Conservation (phyloP, 2,113 vertebrate species). For the Axis porcinus region DNA sequence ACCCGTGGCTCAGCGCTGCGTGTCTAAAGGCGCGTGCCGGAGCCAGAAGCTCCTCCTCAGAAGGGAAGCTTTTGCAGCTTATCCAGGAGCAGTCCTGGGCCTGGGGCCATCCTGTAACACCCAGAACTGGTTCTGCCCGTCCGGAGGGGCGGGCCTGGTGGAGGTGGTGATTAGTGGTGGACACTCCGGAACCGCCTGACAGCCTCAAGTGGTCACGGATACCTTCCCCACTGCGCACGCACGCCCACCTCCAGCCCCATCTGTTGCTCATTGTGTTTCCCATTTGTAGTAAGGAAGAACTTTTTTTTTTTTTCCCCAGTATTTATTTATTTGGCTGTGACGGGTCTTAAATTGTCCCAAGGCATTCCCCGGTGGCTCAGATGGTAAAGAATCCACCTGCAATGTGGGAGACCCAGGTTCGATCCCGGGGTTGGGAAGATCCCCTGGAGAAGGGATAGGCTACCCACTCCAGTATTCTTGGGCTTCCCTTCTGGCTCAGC, state of each 20-base stretch:
- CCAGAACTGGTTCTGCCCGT: background rate
- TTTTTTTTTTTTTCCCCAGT: background rate
- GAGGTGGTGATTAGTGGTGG: rapidly evolving
- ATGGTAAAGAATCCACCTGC: background rate
- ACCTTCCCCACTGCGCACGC: rapidly evolving
- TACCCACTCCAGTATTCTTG: too few species aligned
- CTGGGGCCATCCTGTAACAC: too few species aligned
- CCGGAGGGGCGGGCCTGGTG: rapidly evolving
- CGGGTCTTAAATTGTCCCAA: background rate
- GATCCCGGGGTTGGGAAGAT: background rate
- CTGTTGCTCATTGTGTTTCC: rapidly evolving
- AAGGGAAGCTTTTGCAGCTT: background rate
- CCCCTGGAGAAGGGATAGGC: too few species aligned
- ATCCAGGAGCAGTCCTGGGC: rapidly evolving
- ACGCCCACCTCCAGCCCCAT: rapidly evolving
- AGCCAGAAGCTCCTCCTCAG: background rate
- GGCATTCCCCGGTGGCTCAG: background rate
- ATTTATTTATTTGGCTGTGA: background rate
- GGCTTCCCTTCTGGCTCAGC: too few species aligned
- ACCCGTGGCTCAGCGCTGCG: rapidly evolving
- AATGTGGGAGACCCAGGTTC: background rate
- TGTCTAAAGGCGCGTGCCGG: rapidly evolving
- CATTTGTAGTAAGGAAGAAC: rapidly evolving
- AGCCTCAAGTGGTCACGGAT: background rate
- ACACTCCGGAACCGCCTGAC: rapidly evolving